phyloP scores from a whole-genome alignment of 2,113 vertebrate species.

The Nematolebias whitei region DNA sequence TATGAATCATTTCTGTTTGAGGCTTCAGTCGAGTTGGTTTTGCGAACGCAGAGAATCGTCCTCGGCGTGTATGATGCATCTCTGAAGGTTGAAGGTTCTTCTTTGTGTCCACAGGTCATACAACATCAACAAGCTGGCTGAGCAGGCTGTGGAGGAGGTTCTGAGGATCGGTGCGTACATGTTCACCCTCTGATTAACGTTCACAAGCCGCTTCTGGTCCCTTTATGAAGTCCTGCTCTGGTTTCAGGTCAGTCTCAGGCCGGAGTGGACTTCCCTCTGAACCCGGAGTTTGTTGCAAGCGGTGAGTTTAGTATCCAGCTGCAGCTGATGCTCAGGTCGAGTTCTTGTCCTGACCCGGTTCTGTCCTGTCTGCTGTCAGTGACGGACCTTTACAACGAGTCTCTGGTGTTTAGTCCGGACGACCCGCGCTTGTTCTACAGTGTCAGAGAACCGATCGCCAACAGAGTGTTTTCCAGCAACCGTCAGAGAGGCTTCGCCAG shows the following conservation, averaged over 20 bases:
- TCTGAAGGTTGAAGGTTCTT: background rate
- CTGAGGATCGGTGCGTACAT: constrained; percentile 87
- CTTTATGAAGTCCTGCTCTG: background rate
- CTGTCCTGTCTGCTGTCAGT: constrained; percentile 65
- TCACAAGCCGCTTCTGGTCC: too few relatives aligned
- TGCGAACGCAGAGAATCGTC: too few relatives aligned
- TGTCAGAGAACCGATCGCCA: constrained; percentile 93
- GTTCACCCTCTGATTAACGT: background rate
- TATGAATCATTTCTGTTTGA: too few relatives aligned
- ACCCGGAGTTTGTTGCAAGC: constrained; percentile 82
- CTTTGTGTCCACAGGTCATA: constrained; percentile 87
- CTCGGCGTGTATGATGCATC: too few relatives aligned
- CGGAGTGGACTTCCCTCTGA: constrained; percentile 80
- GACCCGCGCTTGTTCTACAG: constrained; percentile 93
- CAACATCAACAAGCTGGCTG: constrained; percentile 94
- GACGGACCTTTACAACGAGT: constrained; percentile 91
- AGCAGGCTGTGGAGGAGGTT: constrained; percentile 92
- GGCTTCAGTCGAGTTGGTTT: too few relatives aligned
- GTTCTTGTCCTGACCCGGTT: background rate
- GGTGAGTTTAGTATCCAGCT: constrained; percentile 71
- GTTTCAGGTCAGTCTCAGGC: constrained; percentile 81
- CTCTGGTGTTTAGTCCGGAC: constrained; percentile 90
- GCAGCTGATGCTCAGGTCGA: background rate
- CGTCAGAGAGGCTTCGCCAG: constrained; percentile 91
- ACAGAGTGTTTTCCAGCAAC: constrained; percentile 93